phyloP scores from a whole-genome alignment of 2,113 vertebrate genomes.

The Microtus oregoni region DNA sequence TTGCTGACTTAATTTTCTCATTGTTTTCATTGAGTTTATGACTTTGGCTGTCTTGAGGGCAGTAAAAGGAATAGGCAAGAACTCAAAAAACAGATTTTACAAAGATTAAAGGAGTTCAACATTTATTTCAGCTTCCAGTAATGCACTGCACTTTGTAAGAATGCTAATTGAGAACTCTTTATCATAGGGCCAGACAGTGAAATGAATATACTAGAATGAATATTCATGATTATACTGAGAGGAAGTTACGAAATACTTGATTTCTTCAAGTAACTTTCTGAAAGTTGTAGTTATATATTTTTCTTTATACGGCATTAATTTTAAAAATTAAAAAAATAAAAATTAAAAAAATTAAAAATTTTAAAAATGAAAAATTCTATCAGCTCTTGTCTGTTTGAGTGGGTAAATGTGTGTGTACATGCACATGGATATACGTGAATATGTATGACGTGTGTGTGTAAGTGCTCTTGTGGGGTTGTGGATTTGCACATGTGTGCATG shows the following conservation, averaged over 20 bases:
- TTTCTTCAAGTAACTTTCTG: constrained; percentile 24
- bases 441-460: not conserved
- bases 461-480: no score
- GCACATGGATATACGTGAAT: no score
- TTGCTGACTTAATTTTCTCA: constrained; percentile 61
- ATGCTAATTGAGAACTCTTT: constrained; percentile 65
- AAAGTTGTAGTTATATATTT: constrained; percentile 26
- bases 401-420: not conserved
- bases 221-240: constrained; percentile 61
- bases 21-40: constrained; percentile 65
- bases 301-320: not conserved
- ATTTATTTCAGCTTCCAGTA: constrained; percentile 66
- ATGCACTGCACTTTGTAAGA: constrained; percentile 53
- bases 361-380: constrained; percentile 28
- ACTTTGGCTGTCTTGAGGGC: constrained; percentile 14
- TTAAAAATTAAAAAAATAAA: not conserved
- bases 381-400: not conserved
- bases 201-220: constrained; percentile 65
- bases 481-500: not conserved
- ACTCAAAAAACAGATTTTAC: constrained; percentile 62
- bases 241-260: constrained; percentile 18
- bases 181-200: constrained; percentile 49
- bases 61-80: constrained; percentile 27
- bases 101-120: constrained; percentile 64
- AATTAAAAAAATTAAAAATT: no score